Evolutionary conservation across 2,888 invertebrate species (phyloP).

Genomic region (Pheosia gnoma): DNA sequence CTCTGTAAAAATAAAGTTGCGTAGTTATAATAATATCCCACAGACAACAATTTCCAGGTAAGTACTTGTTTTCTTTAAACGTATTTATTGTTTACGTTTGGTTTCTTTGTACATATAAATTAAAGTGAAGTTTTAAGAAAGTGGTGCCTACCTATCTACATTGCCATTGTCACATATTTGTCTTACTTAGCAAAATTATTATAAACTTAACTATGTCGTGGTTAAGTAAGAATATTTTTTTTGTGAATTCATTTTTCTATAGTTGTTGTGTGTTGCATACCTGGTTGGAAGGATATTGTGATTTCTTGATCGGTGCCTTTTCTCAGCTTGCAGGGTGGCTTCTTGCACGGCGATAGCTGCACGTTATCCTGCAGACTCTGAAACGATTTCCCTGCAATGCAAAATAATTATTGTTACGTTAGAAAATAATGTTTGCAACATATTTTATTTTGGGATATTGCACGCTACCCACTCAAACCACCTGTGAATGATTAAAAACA

Average conservation of each 20-base stretch:
- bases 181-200: too few species aligned
- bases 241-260: too few species aligned
- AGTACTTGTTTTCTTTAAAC: background rate
- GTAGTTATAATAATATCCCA: background rate
- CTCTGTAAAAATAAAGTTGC: slow-evolving; percentile 64
- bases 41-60: background rate
- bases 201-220: too few species aligned
- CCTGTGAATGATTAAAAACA: too few species aligned
- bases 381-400: slow-evolving; percentile 68
- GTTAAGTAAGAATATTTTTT: too few species aligned
- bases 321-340: slow-evolving; percentile 86
- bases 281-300: slow-evolving; percentile 84
- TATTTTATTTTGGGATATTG: too few species aligned
- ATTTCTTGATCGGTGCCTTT: slow-evolving; percentile 84
- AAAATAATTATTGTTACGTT: slow-evolving; percentile 4
- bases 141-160: too few species aligned
- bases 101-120: too few species aligned
- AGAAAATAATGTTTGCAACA: background rate
- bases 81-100: too few species aligned
- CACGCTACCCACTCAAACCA: too few species aligned
- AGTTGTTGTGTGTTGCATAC: slow-evolving; percentile 51
- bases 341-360: slow-evolving; percentile 85
- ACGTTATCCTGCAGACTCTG: slow-evolving; percentile 74
- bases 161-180: too few species aligned
- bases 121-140: too few species aligned